A percentile compares a stretch with the other conserved stretches of the same genome.
These are phyloP conservation scores for Aradophagus sp. DNA, from an alignment of 1,140 invertebrate species.

Conservation along the genomic window DNA sequence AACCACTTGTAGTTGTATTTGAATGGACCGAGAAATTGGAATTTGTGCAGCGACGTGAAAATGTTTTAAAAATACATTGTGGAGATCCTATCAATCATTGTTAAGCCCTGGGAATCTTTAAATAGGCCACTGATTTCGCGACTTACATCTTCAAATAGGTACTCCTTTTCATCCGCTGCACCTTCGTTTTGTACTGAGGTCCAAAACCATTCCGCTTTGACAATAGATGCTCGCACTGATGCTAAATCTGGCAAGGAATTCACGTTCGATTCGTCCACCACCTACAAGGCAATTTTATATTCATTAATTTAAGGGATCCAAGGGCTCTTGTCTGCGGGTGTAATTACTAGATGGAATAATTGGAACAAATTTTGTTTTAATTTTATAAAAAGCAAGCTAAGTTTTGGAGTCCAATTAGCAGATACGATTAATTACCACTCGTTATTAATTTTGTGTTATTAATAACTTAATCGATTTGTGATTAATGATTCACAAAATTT, in stretches of 20 bases:
- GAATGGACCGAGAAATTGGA: not conserved
- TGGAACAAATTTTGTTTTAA: too few species aligned
- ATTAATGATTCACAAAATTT: too few species aligned
- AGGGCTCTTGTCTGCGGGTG: too few species aligned
- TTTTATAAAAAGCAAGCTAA: too few species aligned
- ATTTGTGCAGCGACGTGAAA: not conserved
- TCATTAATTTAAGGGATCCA: too few species aligned
- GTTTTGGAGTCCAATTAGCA: too few species aligned
- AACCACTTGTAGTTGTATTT: too few species aligned
- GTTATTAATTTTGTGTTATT: too few species aligned
- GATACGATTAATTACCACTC: too few species aligned
- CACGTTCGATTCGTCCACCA: conserved; percentile 86
- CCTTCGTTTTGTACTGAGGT: conserved; percentile 95
- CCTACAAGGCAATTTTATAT: conserved; percentile 73
- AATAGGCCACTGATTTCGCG: conserved; percentile 21
- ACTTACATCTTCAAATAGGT: conserved; percentile 86
- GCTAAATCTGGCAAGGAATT: conserved; percentile 79
- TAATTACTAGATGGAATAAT: too few species aligned
- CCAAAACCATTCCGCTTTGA: conserved; percentile 98
- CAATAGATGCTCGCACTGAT: conserved; percentile 79
- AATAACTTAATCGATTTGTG: too few species aligned
- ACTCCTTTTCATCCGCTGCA: conserved; percentile 91
- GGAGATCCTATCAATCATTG: conserved; percentile 19
- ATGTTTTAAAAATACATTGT: conserved; percentile 23
- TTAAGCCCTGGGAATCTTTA: conserved; percentile 11